Conservation (phyloP, 2,113 vertebrate species). For the Oncorhynchus gorbuscha region DNA sequence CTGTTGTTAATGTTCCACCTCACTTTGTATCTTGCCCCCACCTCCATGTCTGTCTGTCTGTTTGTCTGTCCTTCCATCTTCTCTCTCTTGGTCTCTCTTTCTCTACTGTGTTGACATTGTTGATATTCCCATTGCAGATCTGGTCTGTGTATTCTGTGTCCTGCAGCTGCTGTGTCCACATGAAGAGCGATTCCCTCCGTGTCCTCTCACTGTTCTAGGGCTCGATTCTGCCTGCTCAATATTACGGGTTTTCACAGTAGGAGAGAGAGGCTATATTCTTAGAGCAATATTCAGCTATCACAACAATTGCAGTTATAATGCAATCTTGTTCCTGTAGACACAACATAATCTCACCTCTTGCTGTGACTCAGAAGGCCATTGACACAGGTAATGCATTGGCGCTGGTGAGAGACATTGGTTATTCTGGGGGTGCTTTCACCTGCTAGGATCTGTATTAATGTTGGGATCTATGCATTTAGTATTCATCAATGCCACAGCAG, state of each 20-base stretch:
- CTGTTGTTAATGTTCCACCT: neutral
- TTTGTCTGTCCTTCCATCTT: neutral
- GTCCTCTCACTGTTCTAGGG: neutral
- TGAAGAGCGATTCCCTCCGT: neutral
- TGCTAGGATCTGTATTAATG: neutral
- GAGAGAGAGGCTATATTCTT: neutral
- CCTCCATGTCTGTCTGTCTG: neutral
- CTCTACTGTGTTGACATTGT: neutral
- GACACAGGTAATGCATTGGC: no score
- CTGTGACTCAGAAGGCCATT: neutral
- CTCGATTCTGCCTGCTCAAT: neutral
- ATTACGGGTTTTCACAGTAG: neutral
- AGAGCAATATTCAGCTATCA: neutral
- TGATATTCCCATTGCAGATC: neutral
- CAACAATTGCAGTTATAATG: neutral
- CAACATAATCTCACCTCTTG: neutral
- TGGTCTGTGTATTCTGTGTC: neutral
- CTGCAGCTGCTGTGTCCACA: neutral
- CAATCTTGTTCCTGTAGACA: neutral
- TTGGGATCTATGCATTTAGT: neutral
- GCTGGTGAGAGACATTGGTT: no score
- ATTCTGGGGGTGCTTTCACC: neutral
- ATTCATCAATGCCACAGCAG: neutral
- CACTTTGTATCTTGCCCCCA: neutral
- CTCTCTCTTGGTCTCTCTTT: neutral